These are phyloP conservation scores for Astatoreochromis straeleni DNA, from an alignment of 2,113 vertebrate species.

Conservation along the genomic window DNA sequence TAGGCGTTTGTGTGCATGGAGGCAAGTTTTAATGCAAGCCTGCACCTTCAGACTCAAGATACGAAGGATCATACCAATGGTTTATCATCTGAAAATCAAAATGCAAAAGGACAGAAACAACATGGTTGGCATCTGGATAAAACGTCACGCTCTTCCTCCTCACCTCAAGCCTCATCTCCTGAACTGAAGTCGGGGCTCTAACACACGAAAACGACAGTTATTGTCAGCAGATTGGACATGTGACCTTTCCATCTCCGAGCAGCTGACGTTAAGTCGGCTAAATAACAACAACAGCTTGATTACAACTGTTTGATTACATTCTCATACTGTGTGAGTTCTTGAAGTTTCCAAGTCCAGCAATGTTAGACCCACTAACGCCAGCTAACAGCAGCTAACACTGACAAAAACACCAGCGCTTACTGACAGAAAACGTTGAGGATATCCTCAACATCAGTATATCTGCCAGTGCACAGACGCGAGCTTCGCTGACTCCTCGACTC, in stretches of 20 bases:
- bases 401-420: background rate
- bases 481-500: background rate
- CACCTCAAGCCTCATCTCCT: background rate
- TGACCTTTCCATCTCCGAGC: background rate
- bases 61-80: background rate
- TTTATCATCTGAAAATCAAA: background rate
- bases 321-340: background rate
- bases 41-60: background rate
- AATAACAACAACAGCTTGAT: background rate
- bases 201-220: background rate
- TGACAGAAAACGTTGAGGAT: accelerated
- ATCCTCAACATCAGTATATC: background rate
- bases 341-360: background rate
- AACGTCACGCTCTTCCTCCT: background rate
- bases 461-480: background rate
- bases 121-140: background rate
- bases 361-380: background rate
- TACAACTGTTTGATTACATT: background rate
- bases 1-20: background rate
- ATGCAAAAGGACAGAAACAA: background rate
- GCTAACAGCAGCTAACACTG: background rate
- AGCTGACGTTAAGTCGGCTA: background rate
- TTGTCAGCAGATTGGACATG: background rate
- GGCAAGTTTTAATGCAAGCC: background rate
- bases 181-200: accelerated